Evolutionary conservation across 2,888 invertebrate genomes (phyloP), one percentile per base, ranked within the genome.

Genomic region (Willowsia nigromaculata): DNA sequence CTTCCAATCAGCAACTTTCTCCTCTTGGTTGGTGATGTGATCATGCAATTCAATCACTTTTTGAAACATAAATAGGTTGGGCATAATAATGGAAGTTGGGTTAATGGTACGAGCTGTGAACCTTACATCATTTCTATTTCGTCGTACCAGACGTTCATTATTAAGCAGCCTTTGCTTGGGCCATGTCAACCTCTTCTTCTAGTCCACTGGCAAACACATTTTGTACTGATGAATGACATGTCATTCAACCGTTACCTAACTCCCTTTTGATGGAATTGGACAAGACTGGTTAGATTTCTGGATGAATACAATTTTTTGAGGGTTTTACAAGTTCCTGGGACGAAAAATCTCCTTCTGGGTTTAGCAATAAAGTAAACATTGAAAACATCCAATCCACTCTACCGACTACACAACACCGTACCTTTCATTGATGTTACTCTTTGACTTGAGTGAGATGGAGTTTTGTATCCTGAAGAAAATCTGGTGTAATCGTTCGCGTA

Each of bases 1-100:
- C 78, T 85, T 85, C 62, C 85, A 76, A 85, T 85, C 85, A 78
- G 37, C 65, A 65, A 25, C 62, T 76, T 76, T 65, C 71, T 50
- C 59, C 59, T 78, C 43, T 50, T 40, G 30, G 65, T 65, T 78
- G 25, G 33, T 25, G 33, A 65, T 65, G 65, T 65, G 65, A 33
- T 65, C 50, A 59, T 65, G 78, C 84, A 84, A 84, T 84, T 68
- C 83, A 83, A 83, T 83, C 83, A 65, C 68, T 33, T 65, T 9
- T 65, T 65, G n/a, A 33, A n/a, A 65, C n/a, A 65, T 65, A 65
- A 33, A 65, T 65, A 65, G 33, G 13, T 33, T 33, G 65, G 33
- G 33, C 33, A 33, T 33, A 65, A 59, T 22, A 25, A 65, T 65
- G n/a, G 33, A 18, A n/a, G n/a, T 33, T 2, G 15, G 30, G 33